These are phyloP conservation scores for Antedon mediterranea DNA, from an alignment of 53 echinoderm and acorn worm species.

Conservation along the genomic window DNA sequence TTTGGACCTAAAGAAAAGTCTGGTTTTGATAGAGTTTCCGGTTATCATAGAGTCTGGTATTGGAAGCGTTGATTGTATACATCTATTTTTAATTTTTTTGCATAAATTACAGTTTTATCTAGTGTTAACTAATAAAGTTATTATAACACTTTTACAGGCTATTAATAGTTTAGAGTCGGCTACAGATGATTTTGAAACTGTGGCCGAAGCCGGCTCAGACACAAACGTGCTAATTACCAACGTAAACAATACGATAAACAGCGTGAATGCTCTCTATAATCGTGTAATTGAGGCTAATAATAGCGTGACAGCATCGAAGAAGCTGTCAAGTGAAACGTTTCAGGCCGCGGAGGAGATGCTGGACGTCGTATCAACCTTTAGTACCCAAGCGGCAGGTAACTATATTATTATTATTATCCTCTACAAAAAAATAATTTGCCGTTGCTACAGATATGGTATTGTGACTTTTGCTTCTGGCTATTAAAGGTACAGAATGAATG, in stretches of 20 bases:
- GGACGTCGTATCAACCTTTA: slow-evolving; percentile 28
- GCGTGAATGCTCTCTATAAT: slow-evolving; percentile 21
- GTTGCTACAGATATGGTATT: no score
- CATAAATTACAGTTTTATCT: no score
- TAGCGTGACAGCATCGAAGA: slow-evolving; percentile 24
- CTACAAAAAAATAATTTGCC: no score
- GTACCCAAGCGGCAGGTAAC: slow-evolving; percentile 39
- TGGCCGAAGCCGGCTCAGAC: neutral
- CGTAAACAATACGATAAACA: slow-evolving; percentile 18
- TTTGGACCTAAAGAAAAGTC: no score
- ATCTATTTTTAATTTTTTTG: no score
- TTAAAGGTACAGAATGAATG: no score
- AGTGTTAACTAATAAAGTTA: no score
- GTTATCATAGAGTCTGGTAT: no score
- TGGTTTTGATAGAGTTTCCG: no score
- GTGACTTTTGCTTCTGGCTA: no score
- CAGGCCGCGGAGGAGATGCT: slow-evolving; percentile 50
- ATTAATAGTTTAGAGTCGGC: slow-evolving; percentile 4
- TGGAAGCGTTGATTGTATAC: no score
- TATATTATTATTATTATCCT: neutral
- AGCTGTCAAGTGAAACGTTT: slow-evolving; percentile 32
- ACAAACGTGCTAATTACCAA: slow-evolving; percentile 23
- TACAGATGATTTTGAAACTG: slow-evolving; percentile 7
- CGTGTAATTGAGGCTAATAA: slow-evolving; percentile 53
- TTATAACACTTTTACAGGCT: slow-evolving; percentile 18